Base-by-base conservation (phyloP, 2,888 invertebrate species). In the Girardia tigrina region DNA sequence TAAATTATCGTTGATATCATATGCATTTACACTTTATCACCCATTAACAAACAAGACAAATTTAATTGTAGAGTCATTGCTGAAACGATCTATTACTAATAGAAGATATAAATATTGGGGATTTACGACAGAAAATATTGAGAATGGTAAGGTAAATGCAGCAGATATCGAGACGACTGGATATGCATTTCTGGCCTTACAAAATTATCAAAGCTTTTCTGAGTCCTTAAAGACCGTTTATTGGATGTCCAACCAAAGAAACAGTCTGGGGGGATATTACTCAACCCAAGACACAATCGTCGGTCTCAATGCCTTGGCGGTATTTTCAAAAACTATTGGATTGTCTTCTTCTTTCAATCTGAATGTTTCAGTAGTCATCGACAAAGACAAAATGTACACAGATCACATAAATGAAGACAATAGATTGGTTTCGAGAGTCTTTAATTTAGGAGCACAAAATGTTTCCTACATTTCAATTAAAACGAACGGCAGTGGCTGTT, bases 241-340 rank as follows among this genome's bases (percentile, higher is more conserved):
- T 72, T 79, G 79, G 79, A 29, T 80, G 29, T 77, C 79, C 26
- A 42, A 76, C 28, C 76, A 80, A 72, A 73, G 75, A 70, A 72
- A 78, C n/a, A 77, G 77, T 27, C 74, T 78, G 12, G 80, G 80
- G 8, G 72, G 78, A 1, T 80, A 80, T 74, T 77, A 78, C 26
- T 79, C 79, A 26, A 80, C 80, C 42, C 80, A 80, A 79, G 80
- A 81, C 72, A 81, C 81, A n/a, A 81, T 81, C n/a, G 76, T 81
- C 42, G 81, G 79, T 26, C 78, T 81, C 29, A 78, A 80, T 77
- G 80, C 81, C 20, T 74, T 81, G 29, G 80, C 79, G 16, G 73
- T 78, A 56, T 77, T 80, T 73, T 70, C 74, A 16, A 16, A 73
- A 73, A 73, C 28, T 6, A 29, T 73, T 29, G 73, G 36, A 36